Evolutionary conservation across 1,140 invertebrate genomes (phyloP), one percentile per base, ranked within the genome.

Genomic region (Cyrtorhinus lividipennis): DNA sequence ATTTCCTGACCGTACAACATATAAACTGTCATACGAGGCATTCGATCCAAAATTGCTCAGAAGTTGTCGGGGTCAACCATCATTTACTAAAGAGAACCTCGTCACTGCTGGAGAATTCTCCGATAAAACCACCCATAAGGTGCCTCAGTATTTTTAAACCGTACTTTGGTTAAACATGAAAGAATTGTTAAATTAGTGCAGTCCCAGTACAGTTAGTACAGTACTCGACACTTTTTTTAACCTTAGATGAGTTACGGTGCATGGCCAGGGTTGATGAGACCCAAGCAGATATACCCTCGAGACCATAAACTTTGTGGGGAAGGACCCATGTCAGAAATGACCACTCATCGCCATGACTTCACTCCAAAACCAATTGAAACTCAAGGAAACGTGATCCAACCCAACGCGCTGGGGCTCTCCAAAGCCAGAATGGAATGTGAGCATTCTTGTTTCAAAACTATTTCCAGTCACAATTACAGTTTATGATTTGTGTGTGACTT

Each of bases 211-310:
- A n/a, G n/a, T n/a, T n/a, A n/a, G n/a, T n/a, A n/a, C n/a, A n/a
- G n/a, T n/a, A n/a, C n/a, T n/a, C n/a, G n/a, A n/a, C n/a, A n/a
- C n/a, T n/a, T n/a, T n/a, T n/a, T n/a, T n/a, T n/a, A n/a, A n/a
- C n/a, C n/a, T 38, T 45, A 67, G 66, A 65, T 68, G 64, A 68
- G 67, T 56, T 68, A 67, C 24, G 67, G 67, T n/a, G 58, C 67
- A 12, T 67, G 66, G 66, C 64, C 66, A 15, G 62, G 63, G 12
- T 26, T 64, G 22, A 65, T 56, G 56, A 56, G 27, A 1, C 56
- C 62, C 13, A 30, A 63, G 18, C 53, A 56, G 8, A 62, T 66
- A n/a, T 65, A 64, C 44, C 67, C 67, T 13, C 53, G 56, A 45
- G 67, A 67, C 53, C 64, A 68, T 38, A 67, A 66, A 30, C 27